Evolutionary conservation across 2,113 vertebrate genomes (phyloP).

Genomic region (Apteryx mantelli): DNA sequence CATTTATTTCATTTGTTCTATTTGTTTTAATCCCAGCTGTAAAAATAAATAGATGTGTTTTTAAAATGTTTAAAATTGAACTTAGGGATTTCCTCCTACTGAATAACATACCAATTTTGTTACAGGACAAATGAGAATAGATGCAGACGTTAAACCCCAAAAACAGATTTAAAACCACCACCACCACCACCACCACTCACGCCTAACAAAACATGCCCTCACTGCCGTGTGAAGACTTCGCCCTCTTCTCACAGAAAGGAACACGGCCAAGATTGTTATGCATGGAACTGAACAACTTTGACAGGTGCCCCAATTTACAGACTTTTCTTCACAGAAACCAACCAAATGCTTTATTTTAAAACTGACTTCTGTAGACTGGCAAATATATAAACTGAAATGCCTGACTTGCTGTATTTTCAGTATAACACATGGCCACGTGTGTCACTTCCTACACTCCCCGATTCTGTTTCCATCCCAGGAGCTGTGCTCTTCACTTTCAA

Average conservation of each 20-base stretch:
- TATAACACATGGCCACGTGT: rapidly evolving
- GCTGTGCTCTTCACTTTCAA: neutral
- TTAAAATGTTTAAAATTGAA: neutral
- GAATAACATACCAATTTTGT: neutral
- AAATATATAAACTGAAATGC: rapidly evolving
- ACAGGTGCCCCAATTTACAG: neutral
- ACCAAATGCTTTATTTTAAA: neutral
- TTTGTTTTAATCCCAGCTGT: neutral
- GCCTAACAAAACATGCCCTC: neutral
- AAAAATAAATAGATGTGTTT: neutral
- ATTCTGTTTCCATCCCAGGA: neutral
- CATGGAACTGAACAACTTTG: neutral
- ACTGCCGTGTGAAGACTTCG: neutral
- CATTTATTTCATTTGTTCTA: neutral
- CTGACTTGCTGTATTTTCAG: neutral
- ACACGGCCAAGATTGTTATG: neutral
- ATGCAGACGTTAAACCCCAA: neutral
- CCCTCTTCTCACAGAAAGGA: neutral
- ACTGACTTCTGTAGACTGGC: neutral
- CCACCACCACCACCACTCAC: neutral
- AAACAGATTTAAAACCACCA: neutral
- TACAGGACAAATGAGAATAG: neutral
- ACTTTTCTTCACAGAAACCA: neutral
- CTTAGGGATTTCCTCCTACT: neutral
- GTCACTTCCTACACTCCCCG: neutral